phyloP scores from a whole-genome alignment of 2,888 invertebrate genomes.

The Luperina testacea region DNA sequence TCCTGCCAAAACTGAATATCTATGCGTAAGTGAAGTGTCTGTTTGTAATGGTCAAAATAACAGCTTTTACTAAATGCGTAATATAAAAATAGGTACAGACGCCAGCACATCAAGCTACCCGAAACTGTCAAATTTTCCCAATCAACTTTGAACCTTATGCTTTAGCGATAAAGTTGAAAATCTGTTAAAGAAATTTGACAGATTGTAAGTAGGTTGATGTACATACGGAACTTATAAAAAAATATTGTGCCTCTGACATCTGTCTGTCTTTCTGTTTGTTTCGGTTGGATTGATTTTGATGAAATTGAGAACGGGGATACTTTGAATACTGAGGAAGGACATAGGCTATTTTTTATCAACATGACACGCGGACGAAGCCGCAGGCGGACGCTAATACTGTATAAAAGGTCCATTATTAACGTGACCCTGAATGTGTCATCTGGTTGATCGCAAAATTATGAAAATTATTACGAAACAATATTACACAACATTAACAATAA shows the following conservation, averaged over 20 bases:
- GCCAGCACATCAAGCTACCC: too few relatives aligned
- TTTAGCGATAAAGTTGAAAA: too few relatives aligned
- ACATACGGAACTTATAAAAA: too few relatives aligned
- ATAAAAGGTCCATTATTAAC: background rate
- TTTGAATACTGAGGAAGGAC: background rate
- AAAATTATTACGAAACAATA: background rate
- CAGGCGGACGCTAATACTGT: background rate
- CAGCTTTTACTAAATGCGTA: background rate
- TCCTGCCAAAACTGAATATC: background rate
- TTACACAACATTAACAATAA: too few relatives aligned
- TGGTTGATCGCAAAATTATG: background rate
- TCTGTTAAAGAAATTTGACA: too few relatives aligned
- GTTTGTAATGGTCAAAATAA: background rate
- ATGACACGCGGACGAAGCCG: too few relatives aligned
- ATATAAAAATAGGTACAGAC: background rate
- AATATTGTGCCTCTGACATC: too few relatives aligned
- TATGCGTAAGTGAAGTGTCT: background rate
- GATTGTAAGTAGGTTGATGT: too few relatives aligned
- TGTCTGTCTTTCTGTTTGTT: too few relatives aligned
- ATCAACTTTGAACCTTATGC: too few relatives aligned
- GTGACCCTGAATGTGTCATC: background rate
- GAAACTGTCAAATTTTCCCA: too few relatives aligned
- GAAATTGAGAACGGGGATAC: background rate
- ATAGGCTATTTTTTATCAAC: too few relatives aligned
- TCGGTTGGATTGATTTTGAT: background rate